Evolutionary conservation across 2,797 vertebrate species (phyloP).

Genomic region (Aplochiton taeniatus): DNA sequence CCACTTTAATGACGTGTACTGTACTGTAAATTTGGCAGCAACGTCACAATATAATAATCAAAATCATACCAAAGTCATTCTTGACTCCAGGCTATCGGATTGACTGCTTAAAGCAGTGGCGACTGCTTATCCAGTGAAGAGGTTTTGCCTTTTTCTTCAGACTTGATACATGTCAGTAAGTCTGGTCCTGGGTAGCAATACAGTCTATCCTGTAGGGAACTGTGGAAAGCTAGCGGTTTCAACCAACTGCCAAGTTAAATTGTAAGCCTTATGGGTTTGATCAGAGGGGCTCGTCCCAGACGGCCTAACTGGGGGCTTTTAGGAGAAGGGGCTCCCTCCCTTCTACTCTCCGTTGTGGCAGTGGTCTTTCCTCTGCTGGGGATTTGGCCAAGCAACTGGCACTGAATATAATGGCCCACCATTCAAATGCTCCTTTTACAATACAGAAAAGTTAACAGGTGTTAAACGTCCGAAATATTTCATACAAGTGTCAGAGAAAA

Average conservation of each 20-base stretch:
- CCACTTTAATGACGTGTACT: constrained; percentile 45
- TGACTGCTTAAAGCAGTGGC: neutral
- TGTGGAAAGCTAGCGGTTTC: constrained; percentile 62
- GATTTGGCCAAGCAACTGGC: constrained; percentile 59
- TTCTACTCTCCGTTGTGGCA: constrained; percentile 54
- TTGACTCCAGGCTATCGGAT: too few relatives aligned
- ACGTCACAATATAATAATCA: too few relatives aligned
- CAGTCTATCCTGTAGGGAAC: constrained; percentile 43
- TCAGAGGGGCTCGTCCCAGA: constrained; percentile 43
- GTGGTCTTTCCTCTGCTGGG: constrained; percentile 73
- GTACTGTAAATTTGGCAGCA: constrained; percentile 20
- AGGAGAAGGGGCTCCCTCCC: constrained; percentile 46
- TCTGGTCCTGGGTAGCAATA: constrained; percentile 1
- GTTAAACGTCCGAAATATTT: constrained; percentile 74
- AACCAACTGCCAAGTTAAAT: constrained; percentile 64
- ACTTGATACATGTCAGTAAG: neutral
- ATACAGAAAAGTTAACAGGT: constrained; percentile 78
- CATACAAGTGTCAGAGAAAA: constrained; percentile 58
- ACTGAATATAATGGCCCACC: constrained; percentile 63
- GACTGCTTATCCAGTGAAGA: too few relatives aligned
- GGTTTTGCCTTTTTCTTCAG: too few relatives aligned
- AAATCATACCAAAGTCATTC: too few relatives aligned
- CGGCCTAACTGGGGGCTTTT: constrained; percentile 20
- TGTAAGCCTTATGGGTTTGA: constrained; percentile 43
- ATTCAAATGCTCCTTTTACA: constrained; percentile 68